These are phyloP conservation scores for Agrilus biguttatus DNA, from an alignment of 2,888 invertebrate species.

Conservation along the genomic window DNA sequence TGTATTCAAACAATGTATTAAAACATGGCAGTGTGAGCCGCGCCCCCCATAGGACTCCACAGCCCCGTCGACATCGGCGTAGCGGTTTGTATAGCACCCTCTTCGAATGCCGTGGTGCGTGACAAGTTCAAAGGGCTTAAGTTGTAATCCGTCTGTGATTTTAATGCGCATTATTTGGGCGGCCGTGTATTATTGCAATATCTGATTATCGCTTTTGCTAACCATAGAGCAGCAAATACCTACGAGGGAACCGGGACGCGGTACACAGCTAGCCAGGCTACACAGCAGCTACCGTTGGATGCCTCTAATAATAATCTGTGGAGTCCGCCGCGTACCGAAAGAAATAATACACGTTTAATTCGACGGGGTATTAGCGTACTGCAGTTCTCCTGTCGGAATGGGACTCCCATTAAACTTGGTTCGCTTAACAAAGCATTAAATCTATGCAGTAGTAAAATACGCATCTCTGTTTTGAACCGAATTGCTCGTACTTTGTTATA, in stretches of 20 bases:
- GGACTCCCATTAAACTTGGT: too few species aligned
- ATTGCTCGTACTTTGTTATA: too few species aligned
- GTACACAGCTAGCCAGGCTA: too few species aligned
- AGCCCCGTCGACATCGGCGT: conserved; percentile 12
- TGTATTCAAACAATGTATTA: conserved; percentile 29
- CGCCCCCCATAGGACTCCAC: conserved; percentile 6
- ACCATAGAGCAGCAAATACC: too few species aligned
- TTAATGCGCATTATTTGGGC: conserved; percentile 32
- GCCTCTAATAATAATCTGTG: neutral
- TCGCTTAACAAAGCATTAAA: too few species aligned
- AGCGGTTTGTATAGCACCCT: conserved; percentile 22
- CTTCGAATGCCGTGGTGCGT: conserved; percentile 23
- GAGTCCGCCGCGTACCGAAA: neutral
- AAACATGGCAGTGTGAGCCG: conserved; percentile 6
- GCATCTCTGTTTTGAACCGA: too few species aligned
- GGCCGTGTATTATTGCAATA: conserved; percentile 22
- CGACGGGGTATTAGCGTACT: too few species aligned
- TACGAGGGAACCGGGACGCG: too few species aligned
- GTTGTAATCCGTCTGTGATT: conserved; percentile 28
- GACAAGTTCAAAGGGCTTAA: conserved; percentile 29
- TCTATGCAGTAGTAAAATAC: too few species aligned
- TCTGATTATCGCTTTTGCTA: conserved; percentile 25
- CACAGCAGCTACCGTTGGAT: too few species aligned
- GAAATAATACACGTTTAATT: too few species aligned
- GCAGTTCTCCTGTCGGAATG: too few species aligned